A percentile compares a stretch with the other conserved stretches of the same genome.
Evolutionary conservation across 2,113 vertebrate genomes (phyloP).

Genomic region (Butastur rufipennis): DNA sequence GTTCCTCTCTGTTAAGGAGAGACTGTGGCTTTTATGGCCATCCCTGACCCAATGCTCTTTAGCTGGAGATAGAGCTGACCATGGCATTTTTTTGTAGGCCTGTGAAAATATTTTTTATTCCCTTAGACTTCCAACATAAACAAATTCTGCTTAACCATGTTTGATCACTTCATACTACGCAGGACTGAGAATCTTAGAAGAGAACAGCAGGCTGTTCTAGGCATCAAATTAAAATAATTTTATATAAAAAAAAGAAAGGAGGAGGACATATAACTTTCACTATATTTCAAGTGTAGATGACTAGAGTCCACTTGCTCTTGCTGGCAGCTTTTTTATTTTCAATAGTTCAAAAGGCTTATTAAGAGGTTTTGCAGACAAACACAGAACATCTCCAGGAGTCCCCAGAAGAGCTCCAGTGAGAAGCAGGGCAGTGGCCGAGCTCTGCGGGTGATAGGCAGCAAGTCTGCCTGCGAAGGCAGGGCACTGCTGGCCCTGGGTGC

Average conservation of each 20-base stretch:
- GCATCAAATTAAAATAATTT: not conserved
- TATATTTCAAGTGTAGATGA: not conserved
- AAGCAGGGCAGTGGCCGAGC: not conserved
- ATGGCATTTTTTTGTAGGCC: not conserved
- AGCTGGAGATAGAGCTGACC: not conserved
- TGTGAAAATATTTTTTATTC: conserved; percentile 23
- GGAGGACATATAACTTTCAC: not conserved
- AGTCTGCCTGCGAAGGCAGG: not conserved
- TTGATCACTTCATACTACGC: not conserved
- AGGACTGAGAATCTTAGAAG: not conserved
- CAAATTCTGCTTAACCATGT: not conserved
- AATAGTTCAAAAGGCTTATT: not conserved
- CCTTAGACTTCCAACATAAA: not conserved
- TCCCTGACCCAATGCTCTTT: not conserved
- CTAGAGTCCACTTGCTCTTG: not conserved
- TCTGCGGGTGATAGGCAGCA: not conserved
- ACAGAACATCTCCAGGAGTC: not conserved
- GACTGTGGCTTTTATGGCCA: not conserved
- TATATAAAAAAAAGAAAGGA: not conserved
- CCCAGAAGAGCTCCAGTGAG: not conserved
- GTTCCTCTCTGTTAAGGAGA: not conserved
- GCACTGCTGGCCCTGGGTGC: not conserved
- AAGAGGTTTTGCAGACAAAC: not conserved
- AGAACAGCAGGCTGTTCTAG: not conserved
- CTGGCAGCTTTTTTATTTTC: not conserved